Percentiles rank a stretch among this genome's conserved stretches.
phyloP scores from a whole-genome alignment of 2,888 invertebrate species.

The Elegia similella region DNA sequence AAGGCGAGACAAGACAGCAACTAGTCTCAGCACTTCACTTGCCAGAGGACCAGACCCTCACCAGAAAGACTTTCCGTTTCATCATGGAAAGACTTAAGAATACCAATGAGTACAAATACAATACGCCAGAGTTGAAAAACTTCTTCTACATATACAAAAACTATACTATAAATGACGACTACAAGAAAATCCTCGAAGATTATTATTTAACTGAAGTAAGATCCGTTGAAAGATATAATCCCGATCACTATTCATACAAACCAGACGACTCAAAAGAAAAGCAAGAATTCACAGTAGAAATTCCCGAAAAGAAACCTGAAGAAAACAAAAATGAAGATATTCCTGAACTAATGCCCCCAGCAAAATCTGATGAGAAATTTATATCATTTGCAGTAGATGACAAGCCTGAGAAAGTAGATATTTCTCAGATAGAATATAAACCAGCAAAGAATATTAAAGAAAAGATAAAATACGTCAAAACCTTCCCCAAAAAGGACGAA shows the following conservation, averaged over 20 bases:
- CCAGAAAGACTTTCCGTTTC: conserved; percentile 69
- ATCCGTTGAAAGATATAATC: conserved; percentile 72
- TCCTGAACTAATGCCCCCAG: conserved; percentile 58
- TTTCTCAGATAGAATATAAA: conserved; percentile 57
- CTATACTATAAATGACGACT: conserved; percentile 82
- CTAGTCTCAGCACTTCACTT: conserved; percentile 79
- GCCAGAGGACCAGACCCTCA: conserved; percentile 71
- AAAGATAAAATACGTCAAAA: conserved; percentile 78
- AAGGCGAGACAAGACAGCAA: conserved; percentile 82
- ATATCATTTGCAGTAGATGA: conserved; percentile 77
- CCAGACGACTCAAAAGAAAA: conserved; percentile 50
- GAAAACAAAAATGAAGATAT: conserved; percentile 53
- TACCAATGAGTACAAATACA: conserved; percentile 68
- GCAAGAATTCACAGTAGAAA: conserved; percentile 50
- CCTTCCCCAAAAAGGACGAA: conserved; percentile 70
- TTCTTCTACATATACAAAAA: conserved; percentile 86
- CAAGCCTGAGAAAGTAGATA: conserved; percentile 66
- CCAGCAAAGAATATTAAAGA: conserved; percentile 77
- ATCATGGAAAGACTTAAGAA: conserved; percentile 78
- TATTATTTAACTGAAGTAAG: conserved; percentile 84
- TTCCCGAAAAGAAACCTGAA: conserved; percentile 53
- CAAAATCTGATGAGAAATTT: conserved; percentile 77
- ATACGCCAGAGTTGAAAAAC: conserved; percentile 83
- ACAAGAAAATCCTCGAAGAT: conserved; percentile 79
- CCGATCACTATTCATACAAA: conserved; percentile 43